Conservation (phyloP, 2,888 invertebrate species). For the Drosophila merina region DNA sequence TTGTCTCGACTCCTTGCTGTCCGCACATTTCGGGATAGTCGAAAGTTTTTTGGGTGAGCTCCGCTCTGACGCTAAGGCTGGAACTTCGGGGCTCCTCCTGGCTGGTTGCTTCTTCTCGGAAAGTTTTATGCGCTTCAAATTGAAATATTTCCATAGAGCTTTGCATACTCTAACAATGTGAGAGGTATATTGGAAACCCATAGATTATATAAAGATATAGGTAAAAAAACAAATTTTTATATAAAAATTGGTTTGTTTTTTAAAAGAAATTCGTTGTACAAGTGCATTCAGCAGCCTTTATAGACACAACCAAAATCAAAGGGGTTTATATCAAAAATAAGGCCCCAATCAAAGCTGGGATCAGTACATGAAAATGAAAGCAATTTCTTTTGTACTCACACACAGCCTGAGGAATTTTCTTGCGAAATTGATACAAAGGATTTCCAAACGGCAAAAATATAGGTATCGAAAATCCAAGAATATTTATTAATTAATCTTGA, state of each 20-base stretch:
- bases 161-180: constrained; percentile 20
- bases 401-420: neutral
- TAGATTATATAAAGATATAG: neutral
- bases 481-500: neutral
- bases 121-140: constrained; percentile 71
- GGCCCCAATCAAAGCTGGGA: neutral
- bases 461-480: neutral
- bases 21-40: constrained; percentile 52
- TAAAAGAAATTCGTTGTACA: too few relatives aligned
- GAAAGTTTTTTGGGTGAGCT: constrained; percentile 34
- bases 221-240: too few relatives aligned
- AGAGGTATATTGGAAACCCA: neutral
- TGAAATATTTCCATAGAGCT: constrained; percentile 65
- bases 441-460: neutral
- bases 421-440: neutral
- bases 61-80: constrained; percentile 22
- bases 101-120: constrained; percentile 33
- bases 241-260: too few relatives aligned
- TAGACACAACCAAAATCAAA: neutral
- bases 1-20: constrained; percentile 40
- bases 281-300: neutral
- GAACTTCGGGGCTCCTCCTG: constrained; percentile 31
- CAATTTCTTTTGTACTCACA: neutral
- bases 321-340: neutral
- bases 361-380: neutral